These are phyloP conservation scores for Dendrolimus houi DNA, from an alignment of 2,888 invertebrate genomes.

Conservation along the genomic window DNA sequence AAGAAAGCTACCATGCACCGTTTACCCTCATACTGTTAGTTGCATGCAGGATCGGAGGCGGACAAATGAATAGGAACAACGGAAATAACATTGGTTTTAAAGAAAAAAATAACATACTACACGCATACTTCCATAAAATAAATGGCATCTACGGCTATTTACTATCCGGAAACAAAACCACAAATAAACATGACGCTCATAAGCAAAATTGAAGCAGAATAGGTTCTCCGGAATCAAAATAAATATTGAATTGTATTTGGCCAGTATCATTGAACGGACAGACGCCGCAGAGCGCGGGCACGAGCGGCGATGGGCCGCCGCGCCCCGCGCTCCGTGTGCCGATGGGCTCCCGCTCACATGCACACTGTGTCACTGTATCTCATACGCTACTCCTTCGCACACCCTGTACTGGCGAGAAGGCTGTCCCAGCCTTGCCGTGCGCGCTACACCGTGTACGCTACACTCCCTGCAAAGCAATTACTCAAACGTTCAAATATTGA, in stretches of 20 bases:
- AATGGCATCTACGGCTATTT: constrained; percentile 56
- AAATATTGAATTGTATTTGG: constrained; percentile 69
- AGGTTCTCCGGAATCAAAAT: constrained; percentile 75
- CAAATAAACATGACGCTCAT: constrained; percentile 70
- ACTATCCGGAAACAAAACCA: constrained; percentile 51
- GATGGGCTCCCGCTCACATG: constrained; percentile 28
- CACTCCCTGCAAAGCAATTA: constrained; percentile 58
- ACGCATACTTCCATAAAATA: constrained; percentile 61
- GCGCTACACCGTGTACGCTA: constrained; percentile 23
- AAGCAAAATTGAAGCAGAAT: constrained; percentile 76
- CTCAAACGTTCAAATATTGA: constrained; percentile 47
- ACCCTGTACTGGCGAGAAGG: constrained; percentile 48
- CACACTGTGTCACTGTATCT: constrained; percentile 29
- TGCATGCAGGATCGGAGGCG: constrained; percentile 50
- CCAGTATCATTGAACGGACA: constrained; percentile 59
- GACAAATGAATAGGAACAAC: constrained; percentile 56
- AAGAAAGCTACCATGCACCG: constrained; percentile 62
- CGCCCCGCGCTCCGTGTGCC: no score
- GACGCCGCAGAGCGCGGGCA: constrained; percentile 9
- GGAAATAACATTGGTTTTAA: constrained; percentile 73
- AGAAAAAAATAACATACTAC: constrained; percentile 66
- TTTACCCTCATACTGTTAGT: constrained; percentile 57
- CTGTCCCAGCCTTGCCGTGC: constrained; percentile 63
- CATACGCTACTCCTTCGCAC: constrained; percentile 36
- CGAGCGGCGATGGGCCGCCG: constrained; percentile 6